A percentile compares a stretch with the other conserved stretches of the same genome.
These are phyloP conservation scores for Coptodon bakossiorum DNA, from an alignment of 2,113 vertebrate species.

Conservation along the genomic window DNA sequence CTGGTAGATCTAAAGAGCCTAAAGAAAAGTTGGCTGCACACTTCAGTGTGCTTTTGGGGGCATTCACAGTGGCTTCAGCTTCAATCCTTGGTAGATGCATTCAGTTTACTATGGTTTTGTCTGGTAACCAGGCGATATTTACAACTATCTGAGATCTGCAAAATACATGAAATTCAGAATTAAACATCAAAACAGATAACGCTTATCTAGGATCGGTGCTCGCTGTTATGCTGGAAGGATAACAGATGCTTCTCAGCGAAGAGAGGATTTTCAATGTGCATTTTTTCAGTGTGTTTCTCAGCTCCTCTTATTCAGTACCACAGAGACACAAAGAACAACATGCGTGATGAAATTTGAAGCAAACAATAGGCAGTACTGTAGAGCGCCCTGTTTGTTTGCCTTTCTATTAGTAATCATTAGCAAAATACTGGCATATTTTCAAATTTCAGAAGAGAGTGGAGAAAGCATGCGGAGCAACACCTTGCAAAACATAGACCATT, in stretches of 20 bases:
- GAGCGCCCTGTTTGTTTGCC: background rate
- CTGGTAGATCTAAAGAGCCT: background rate
- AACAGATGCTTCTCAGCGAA: background rate
- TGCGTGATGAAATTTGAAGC: background rate
- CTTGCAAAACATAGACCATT: conserved; percentile 8
- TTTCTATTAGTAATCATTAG: background rate
- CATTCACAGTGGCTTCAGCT: background rate
- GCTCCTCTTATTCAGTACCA: background rate
- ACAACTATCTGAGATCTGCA: background rate
- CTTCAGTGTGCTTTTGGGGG: background rate
- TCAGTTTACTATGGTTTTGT: background rate
- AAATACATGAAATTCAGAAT: background rate
- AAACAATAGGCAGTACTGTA: background rate
- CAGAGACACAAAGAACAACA: background rate
- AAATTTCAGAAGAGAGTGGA: background rate
- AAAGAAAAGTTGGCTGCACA: background rate
- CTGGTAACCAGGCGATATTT: background rate
- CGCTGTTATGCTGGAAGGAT: background rate
- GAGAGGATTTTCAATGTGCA: background rate
- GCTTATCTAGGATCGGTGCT: background rate
- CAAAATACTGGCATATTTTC: background rate
- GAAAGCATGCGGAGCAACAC: conserved; percentile 12
- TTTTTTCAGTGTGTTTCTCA: background rate
- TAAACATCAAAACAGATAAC: background rate
- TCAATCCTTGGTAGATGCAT: background rate